phyloP scores from a whole-genome alignment of 2,113 vertebrate species.

The Xenopus borealis region DNA sequence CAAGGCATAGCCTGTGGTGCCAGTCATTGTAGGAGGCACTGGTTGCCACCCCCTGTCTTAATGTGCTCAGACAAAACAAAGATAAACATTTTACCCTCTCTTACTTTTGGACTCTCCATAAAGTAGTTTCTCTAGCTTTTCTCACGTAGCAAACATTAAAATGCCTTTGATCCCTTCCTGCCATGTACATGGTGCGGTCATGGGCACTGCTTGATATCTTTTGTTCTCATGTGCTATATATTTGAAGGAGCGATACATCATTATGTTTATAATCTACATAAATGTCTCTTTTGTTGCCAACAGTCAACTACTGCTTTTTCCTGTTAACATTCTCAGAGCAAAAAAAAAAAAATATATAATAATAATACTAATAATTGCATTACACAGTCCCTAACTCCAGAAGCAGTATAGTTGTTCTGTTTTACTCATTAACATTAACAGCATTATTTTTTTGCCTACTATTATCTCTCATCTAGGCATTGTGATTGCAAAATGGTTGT shows the following conservation, averaged over 20 bases:
- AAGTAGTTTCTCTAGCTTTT: constrained; percentile 58
- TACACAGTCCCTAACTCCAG: constrained; percentile 33
- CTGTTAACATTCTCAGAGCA: constrained; percentile 53
- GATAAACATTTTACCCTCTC: constrained; percentile 61
- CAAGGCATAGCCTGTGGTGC: constrained; percentile 35
- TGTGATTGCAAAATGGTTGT: too few relatives aligned
- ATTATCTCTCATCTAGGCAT: too few relatives aligned
- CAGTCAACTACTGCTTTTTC: constrained; percentile 59
- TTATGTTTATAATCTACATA: constrained; percentile 62
- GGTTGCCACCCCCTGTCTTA: constrained; percentile 58
- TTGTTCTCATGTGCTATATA: constrained; percentile 58
- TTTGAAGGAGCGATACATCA: constrained; percentile 57
- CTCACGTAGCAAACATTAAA: constrained; percentile 56
- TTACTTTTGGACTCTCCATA: constrained; percentile 61
- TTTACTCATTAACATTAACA: constrained; percentile 44
- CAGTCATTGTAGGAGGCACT: constrained; percentile 45
- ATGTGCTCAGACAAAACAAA: constrained; percentile 61
- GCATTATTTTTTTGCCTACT: too few relatives aligned
- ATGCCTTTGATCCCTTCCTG: constrained; percentile 66
- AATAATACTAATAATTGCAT: not conserved
- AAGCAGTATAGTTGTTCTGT: not conserved
- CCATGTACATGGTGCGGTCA: constrained; percentile 55
- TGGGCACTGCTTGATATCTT: constrained; percentile 53
- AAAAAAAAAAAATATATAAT: constrained; percentile 19
- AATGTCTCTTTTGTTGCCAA: constrained; percentile 64